Conservation (phyloP, 2,888 invertebrate genomes). For the Gisinianus flammeolus region DNA sequence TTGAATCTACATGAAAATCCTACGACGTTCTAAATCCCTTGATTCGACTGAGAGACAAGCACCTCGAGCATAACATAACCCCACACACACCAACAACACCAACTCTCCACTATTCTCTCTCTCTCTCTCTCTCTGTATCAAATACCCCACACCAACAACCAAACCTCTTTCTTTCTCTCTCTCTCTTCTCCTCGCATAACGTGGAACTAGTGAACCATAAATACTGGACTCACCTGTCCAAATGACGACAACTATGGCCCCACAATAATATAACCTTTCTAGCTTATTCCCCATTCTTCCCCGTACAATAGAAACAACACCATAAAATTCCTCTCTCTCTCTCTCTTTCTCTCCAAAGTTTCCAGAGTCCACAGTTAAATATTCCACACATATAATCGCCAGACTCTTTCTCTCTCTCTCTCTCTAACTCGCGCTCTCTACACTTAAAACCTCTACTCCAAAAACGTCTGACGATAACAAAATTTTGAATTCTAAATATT, state of each 20-base stretch:
- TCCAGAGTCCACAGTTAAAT: background rate
- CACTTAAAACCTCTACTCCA: too few relatives aligned
- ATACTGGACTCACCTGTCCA: slow-evolving; percentile 17
- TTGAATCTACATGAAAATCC: slow-evolving; percentile 17
- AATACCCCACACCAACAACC: too few relatives aligned
- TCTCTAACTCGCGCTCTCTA: too few relatives aligned
- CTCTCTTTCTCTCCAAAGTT: background rate
- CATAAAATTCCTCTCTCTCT: background rate
- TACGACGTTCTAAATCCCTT: slow-evolving; percentile 14
- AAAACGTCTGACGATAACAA: too few relatives aligned
- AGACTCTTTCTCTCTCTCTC: background rate
- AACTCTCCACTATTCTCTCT: too few relatives aligned
- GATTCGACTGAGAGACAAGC: slow-evolving; percentile 7
- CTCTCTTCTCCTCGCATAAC: too few relatives aligned
- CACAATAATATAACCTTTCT: background rate
- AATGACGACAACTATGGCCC: background rate
- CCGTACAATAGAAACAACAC: background rate
- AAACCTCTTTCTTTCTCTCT: too few relatives aligned
- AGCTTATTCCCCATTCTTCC: background rate
- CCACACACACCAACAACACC: background rate
- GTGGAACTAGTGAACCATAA: background rate
- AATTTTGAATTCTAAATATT: too few relatives aligned
- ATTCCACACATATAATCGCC: background rate
- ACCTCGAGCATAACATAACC: background rate
- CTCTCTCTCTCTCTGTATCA: too few relatives aligned